Percentiles rank a stretch among this genome's conserved stretches.
These are phyloP conservation scores for Dryobotodes eremita DNA, from an alignment of 2,888 invertebrate genomes.

Conservation along the genomic window DNA sequence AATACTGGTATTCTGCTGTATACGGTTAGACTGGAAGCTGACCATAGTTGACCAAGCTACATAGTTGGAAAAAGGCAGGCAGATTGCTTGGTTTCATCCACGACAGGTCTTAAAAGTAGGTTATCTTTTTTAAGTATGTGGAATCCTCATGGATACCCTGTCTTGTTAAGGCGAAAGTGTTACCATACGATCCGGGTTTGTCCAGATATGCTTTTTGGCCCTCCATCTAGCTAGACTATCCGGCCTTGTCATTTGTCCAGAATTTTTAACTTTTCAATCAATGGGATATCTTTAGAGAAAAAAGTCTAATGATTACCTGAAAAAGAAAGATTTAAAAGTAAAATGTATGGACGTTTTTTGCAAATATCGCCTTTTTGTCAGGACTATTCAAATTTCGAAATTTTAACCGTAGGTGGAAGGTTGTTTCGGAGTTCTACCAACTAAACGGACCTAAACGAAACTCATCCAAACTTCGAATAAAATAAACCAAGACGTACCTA, in stretches of 20 bases:
- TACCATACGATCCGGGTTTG: too few species aligned
- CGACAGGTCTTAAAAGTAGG: background rate
- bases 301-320: too few species aligned
- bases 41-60: too few species aligned
- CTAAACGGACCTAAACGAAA: background rate
- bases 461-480: too few species aligned
- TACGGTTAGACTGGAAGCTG: too few species aligned
- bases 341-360: background rate
- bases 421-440: background rate
- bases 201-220: too few species aligned
- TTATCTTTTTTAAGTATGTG: background rate
- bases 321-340: background rate
- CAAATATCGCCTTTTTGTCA: background rate
- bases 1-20: too few species aligned
- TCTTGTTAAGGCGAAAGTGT: background rate
- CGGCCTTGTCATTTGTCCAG: background rate
- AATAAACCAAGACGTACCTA: background rate
- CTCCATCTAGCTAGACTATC: background rate
- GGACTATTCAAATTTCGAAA: background rate
- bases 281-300: background rate
- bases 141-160: background rate
- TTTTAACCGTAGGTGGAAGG: too few species aligned
- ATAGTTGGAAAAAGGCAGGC: too few species aligned
- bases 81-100: too few species aligned
- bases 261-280: background rate